Conservation (phyloP, 2,113 vertebrate genomes). For the Ptilorrhoa leucosticta region DNA sequence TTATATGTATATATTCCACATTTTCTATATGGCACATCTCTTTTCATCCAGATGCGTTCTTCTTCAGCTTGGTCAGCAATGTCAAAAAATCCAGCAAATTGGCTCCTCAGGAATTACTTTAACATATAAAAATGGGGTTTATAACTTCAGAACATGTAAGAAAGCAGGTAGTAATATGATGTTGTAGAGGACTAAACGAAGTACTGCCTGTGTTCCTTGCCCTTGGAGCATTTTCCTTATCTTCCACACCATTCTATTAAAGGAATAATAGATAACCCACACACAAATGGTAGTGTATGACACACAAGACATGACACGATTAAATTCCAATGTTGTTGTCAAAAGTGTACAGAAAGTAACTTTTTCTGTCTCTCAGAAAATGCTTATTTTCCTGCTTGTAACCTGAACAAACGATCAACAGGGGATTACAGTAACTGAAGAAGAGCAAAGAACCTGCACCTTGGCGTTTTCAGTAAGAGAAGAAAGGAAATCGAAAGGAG, state of each 20-base stretch:
- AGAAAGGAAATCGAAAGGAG: background rate
- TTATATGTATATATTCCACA: background rate
- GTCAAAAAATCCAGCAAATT: background rate
- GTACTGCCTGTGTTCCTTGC: background rate
- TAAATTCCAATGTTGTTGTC: background rate
- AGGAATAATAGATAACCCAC: background rate
- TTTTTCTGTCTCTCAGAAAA: background rate
- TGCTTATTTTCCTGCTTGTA: background rate
- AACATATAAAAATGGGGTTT: background rate
- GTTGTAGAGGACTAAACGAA: background rate
- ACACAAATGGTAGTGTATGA: background rate
- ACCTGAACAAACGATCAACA: accelerated
- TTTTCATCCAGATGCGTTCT: background rate
- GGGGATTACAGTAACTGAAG: background rate
- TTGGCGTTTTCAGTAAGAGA: background rate
- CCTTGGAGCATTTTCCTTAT: background rate
- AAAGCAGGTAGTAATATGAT: background rate
- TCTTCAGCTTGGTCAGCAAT: background rate
- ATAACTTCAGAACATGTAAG: background rate
- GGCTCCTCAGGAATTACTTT: background rate
- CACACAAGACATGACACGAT: background rate
- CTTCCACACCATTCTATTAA: background rate
- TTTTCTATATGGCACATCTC: background rate
- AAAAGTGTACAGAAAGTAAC: background rate
- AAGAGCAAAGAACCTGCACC: background rate